phyloP scores from a whole-genome alignment of 2,797 vertebrate species.

The Rousettus madagascariensis region DNA sequence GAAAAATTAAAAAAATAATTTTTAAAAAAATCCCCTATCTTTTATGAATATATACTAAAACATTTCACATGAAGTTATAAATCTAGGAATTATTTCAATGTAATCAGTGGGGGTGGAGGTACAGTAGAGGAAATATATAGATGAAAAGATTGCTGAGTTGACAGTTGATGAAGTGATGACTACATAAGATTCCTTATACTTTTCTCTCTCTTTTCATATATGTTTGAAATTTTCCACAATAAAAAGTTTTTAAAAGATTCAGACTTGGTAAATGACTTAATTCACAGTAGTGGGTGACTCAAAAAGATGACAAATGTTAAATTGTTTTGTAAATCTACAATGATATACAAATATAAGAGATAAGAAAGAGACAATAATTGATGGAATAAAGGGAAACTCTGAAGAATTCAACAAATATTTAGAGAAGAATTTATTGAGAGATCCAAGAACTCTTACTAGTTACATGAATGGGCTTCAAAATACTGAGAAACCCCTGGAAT shows the following conservation, averaged over 20 bases:
- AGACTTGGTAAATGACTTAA: slow-evolving; percentile 28
- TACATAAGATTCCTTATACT: not conserved
- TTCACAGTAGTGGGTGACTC: not conserved
- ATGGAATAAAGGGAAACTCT: slow-evolving; percentile 19
- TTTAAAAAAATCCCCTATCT: not conserved
- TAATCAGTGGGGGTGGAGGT: not conserved
- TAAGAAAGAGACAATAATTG: not conserved
- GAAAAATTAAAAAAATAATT: too few species aligned
- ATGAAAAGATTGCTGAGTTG: not conserved
- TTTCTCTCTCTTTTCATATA: not conserved
- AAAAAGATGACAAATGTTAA: not conserved
- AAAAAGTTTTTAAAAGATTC: slow-evolving; percentile 21
- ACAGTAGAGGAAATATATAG: not conserved
- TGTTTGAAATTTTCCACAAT: not conserved
- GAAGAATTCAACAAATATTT: not conserved
- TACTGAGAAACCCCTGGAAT: not conserved
- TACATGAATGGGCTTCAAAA: not conserved
- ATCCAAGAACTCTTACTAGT: not conserved
- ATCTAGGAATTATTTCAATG: slow-evolving; percentile 21
- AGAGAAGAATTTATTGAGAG: not conserved
- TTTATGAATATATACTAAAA: not conserved
- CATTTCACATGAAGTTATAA: slow-evolving; percentile 4
- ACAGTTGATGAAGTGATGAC: not conserved
- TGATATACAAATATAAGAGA: not conserved
- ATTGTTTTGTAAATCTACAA: not conserved